A percentile compares a stretch with the other conserved stretches of the same genome.
phyloP scores from a whole-genome alignment of 2,888 invertebrate species.

The Chymomyza fuscimana region DNA sequence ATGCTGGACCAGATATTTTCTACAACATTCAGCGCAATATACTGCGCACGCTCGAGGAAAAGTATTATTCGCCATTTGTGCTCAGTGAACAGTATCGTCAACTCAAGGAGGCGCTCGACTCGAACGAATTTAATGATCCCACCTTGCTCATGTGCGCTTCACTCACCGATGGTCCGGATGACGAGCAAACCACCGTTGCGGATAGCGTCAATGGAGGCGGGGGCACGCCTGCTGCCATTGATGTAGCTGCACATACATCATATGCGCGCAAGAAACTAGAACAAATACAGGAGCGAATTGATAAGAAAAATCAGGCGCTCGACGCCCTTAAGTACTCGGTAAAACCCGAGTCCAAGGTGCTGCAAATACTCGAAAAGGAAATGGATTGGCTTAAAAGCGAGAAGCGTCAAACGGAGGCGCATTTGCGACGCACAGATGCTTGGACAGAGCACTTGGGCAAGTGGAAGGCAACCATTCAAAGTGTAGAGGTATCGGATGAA shows the following conservation, averaged over 20 bases:
- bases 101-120: constrained; percentile 77
- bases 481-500: constrained; percentile 86
- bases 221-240: constrained; percentile 76
- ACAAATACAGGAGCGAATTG: constrained; percentile 90
- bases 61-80: constrained; percentile 93
- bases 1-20: constrained; percentile 92
- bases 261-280: constrained; percentile 90
- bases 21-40: constrained; percentile 92
- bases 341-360: constrained; percentile 90
- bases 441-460: constrained; percentile 94
- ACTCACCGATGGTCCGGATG: constrained; percentile 66
- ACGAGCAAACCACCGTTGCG: constrained; percentile 58
- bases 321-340: constrained; percentile 90
- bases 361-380: constrained; percentile 89
- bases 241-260: constrained; percentile 90
- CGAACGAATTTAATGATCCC: constrained; percentile 79
- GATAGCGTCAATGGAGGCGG: constrained; percentile 60
- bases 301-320: constrained; percentile 90
- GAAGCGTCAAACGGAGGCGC: constrained; percentile 89
- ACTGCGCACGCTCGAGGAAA: constrained; percentile 89
- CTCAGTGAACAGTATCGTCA: constrained; percentile 91
- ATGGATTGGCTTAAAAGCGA: constrained; percentile 91
- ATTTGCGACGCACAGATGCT: constrained; percentile 90
- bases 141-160: constrained; percentile 72
- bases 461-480: constrained; percentile 92